Base-by-base conservation (phyloP, 1,140 invertebrate genomes). In the Drosophila bipectinata region DNA sequence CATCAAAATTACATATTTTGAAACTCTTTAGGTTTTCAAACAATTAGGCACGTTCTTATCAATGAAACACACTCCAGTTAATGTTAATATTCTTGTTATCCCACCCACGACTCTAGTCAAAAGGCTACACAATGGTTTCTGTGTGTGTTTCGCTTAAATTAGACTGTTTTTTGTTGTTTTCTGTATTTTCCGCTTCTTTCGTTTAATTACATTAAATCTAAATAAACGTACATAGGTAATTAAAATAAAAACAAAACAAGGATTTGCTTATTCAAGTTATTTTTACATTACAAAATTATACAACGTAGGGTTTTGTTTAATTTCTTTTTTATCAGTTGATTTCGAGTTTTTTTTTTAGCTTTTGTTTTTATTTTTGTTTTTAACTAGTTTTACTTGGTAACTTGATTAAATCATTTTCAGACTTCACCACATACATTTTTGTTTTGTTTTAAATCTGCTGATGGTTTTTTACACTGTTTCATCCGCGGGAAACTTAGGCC, bases 381-480 rank as follows among this genome's bases (percentile, higher is more conserved):
- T 79, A 74, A 68, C 69, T 79, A 74, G 34, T 59, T 64, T 68
- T 88, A 89, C 59, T 90, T 89, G 78, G 80, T 90, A 82, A 74
- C 69, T 87, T 85, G 85, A 90, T 90, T 90, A 82, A 82, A 91
- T 91, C 84, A 85, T 90, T 83, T 73, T 91, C 89, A 91, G 89
- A 91, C 89, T 91, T 91, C 81, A 89, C 80, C 76, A 79, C 60
- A 85, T 75, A 68, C 48, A 52, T 53, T 73, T 67, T 67, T 71
- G 41, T 58, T 63, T 78, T 61, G 51, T 67, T 57, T 72, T 34
- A 21, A 21, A 18, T 62, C 12, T 63, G 32, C 41, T 61, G 57
- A 34, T 77, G 53, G 47, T 75, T 49, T 64, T 62, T 83, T 84
- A 81, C 79, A 81, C 72, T 79, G 61, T 62, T 85, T 80, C 21